These are phyloP conservation scores for Drosophila setosimentum DNA, from an alignment of 2,888 invertebrate species.

Conservation along the genomic window DNA sequence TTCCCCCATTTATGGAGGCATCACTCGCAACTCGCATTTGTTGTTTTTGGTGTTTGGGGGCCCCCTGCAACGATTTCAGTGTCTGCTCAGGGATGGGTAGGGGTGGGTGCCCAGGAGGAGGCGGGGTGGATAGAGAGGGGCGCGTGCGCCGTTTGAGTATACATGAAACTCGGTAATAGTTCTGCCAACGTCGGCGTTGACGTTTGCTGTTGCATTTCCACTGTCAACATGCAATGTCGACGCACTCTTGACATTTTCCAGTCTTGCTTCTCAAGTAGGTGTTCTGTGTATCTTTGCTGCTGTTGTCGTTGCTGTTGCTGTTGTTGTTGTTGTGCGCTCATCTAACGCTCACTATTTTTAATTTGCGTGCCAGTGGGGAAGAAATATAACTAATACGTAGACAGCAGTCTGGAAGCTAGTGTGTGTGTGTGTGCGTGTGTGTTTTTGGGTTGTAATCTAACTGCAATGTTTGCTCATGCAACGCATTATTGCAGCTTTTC, in stretches of 20 bases:
- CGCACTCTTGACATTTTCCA: slow-evolving; percentile 75
- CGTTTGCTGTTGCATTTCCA: slow-evolving; percentile 43
- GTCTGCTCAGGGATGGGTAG: slow-evolving; percentile 30
- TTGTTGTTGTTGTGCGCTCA: slow-evolving; percentile 41
- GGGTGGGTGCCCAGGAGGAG: neutral
- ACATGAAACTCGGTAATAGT: slow-evolving; percentile 69
- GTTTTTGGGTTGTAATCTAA: slow-evolving; percentile 30
- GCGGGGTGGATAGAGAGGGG: slow-evolving; percentile 14
- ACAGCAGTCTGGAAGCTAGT: slow-evolving; percentile 18
- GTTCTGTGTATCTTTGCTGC: slow-evolving; percentile 28
- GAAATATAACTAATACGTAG: slow-evolving; percentile 41
- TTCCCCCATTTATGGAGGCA: slow-evolving; percentile 63
- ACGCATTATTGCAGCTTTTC: slow-evolving; percentile 40
- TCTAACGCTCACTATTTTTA: slow-evolving; percentile 55
- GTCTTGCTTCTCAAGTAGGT: slow-evolving; percentile 60
- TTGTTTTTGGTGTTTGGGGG: slow-evolving; percentile 57
- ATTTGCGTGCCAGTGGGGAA: slow-evolving; percentile 60
- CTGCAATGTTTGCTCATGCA: slow-evolving; percentile 54
- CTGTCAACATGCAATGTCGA: slow-evolving; percentile 71
- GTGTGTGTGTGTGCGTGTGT: neutral
- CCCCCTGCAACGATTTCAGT: slow-evolving; percentile 79
- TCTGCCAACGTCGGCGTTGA: slow-evolving; percentile 45
- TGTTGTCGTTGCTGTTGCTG: slow-evolving; percentile 26
- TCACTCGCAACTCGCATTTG: slow-evolving; percentile 51
- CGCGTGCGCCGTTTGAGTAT: slow-evolving; percentile 41